Evolutionary conservation across 2,113 vertebrate genomes (phyloP).

Genomic region (Lutjanus erythropterus): DNA sequence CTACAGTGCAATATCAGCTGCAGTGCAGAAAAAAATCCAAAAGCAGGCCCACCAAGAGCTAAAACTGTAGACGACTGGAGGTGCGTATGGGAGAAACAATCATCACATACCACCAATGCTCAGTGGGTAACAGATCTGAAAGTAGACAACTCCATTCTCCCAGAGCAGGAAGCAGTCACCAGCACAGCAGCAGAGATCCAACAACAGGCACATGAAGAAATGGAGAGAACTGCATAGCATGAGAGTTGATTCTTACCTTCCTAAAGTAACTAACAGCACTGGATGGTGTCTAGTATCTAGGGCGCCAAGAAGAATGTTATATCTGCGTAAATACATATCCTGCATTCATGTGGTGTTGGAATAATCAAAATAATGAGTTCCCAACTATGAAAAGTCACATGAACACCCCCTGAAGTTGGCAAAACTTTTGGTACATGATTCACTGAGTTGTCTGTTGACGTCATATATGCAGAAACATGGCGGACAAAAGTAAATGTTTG

Average conservation of each 20-base stretch:
- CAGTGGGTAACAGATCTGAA: slow-evolving; percentile 12
- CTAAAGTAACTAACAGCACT: neutral
- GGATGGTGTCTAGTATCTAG: neutral
- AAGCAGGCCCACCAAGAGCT: slow-evolving; percentile 1
- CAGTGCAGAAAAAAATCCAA: slow-evolving; percentile 6
- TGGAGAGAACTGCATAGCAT: neutral
- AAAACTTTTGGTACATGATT: too few relatives aligned
- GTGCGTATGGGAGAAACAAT: neutral
- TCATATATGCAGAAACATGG: too few relatives aligned
- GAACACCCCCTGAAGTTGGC: too few relatives aligned
- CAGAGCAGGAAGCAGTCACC: neutral
- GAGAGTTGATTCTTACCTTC: neutral
- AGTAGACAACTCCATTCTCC: neutral
- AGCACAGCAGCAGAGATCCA: slow-evolving; percentile 5
- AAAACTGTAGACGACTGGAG: neutral
- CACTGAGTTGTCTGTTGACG: too few relatives aligned
- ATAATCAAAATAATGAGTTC: too few relatives aligned
- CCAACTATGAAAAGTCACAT: too few relatives aligned
- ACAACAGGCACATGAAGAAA: neutral
- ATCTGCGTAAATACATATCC: neutral
- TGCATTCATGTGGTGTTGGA: too few relatives aligned
- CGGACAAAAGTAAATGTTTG: too few relatives aligned
- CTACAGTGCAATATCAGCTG: slow-evolving; percentile 5
- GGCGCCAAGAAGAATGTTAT: neutral
- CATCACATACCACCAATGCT: neutral